Percentiles rank a stretch among this genome's conserved stretches.
Evolutionary conservation across 2,797 vertebrate species (phyloP).

Genomic region (Cuniculus paca): DNA sequence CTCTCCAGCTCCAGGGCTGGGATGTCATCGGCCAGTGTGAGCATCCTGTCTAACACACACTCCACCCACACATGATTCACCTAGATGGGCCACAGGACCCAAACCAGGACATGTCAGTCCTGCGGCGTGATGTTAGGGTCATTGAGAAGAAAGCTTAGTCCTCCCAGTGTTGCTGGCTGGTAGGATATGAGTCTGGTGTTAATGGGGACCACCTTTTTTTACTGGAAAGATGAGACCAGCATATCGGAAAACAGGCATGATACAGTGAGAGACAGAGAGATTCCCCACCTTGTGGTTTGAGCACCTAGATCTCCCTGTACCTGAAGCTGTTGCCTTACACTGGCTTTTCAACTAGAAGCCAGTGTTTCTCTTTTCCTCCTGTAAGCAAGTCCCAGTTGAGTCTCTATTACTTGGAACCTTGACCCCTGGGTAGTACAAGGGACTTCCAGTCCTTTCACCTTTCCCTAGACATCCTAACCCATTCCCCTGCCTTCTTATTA

Average conservation of each 20-base stretch:
- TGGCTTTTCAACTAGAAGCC: background rate
- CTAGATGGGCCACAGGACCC: background rate
- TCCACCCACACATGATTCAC: rapidly evolving
- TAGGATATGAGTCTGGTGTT: background rate
- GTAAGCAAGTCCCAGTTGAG: background rate
- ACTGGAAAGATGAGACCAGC: background rate
- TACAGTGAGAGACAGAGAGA: background rate
- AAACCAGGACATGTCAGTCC: background rate
- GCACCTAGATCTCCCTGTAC: background rate
- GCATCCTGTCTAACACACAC: background rate
- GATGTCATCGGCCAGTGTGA: background rate
- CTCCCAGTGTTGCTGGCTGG: background rate
- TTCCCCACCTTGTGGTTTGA: background rate
- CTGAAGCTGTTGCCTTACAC: background rate
- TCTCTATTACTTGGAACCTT: slow-evolving; percentile 15
- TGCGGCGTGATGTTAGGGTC: background rate
- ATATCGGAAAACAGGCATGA: background rate
- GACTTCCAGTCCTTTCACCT: background rate
- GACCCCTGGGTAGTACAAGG: background rate
- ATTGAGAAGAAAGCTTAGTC: background rate
- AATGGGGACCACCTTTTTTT: background rate
- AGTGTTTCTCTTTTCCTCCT: background rate
- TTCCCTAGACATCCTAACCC: background rate
- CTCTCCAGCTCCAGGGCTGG: background rate
- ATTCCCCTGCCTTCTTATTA: slow-evolving; percentile 38